A percentile compares a stretch with the other conserved stretches of the same genome.
These are phyloP conservation scores for Macropus fuliginosus DNA, from an alignment of 2,797 vertebrate genomes.

Conservation along the genomic window DNA sequence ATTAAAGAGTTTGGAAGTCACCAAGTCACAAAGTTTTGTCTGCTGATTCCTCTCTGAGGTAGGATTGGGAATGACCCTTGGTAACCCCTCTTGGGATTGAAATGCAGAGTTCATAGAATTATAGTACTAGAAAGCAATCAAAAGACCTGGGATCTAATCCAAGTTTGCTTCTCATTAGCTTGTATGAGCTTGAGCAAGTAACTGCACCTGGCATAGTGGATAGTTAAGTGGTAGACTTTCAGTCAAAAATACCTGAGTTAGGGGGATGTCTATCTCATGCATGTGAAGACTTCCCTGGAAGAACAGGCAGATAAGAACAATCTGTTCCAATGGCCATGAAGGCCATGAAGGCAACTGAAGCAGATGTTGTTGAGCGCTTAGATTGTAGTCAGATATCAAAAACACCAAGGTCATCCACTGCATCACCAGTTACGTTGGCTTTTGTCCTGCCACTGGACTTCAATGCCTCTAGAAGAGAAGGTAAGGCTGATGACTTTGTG, in stretches of 20 bases:
- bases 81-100: constrained; percentile 12
- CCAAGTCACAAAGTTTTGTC: constrained; percentile 14
- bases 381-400: neutral
- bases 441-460: neutral
- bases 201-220: neutral
- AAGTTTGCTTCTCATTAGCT: neutral
- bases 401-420: neutral
- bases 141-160: neutral
- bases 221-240: neutral
- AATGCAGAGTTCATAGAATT: neutral
- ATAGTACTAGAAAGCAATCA: constrained; percentile 1
- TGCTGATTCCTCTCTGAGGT: constrained; percentile 38
- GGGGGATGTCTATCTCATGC: neutral
- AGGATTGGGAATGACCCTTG: neutral
- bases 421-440: neutral
- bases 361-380: neutral
- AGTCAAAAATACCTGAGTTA: neutral
- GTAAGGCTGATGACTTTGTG: neutral
- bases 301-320: neutral
- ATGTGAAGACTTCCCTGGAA: neutral
- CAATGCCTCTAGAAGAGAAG: neutral
- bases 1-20: constrained; percentile 11
- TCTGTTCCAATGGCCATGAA: neutral
- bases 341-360: neutral
- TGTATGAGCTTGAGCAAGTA: neutral